These are phyloP conservation scores for Biston betularia DNA, from an alignment of 2,888 invertebrate species.

Conservation along the genomic window DNA sequence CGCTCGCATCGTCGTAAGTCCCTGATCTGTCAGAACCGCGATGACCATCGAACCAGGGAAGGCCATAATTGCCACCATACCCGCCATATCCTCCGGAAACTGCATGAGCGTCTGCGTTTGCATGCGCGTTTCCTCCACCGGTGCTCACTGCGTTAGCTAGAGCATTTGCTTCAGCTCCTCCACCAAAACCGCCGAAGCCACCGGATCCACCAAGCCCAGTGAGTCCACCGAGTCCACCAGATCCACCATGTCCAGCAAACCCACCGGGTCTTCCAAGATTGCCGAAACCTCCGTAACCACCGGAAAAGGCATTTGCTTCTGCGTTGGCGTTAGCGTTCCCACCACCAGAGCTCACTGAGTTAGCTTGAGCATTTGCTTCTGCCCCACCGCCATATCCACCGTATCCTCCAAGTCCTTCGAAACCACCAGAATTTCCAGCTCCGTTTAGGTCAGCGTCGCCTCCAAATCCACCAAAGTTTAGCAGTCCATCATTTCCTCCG, in stretches of 20 bases:
- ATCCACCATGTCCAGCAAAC: background rate
- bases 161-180: slow-evolving; percentile 41
- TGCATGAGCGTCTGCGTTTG: slow-evolving; percentile 8
- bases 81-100: slow-evolving; percentile 28
- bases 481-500: background rate
- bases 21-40: slow-evolving; percentile 7
- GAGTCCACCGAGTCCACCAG: slow-evolving; percentile 22
- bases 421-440: background rate
- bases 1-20: background rate
- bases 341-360: slow-evolving; percentile 22
- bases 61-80: slow-evolving; percentile 7
- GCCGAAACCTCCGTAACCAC: background rate
- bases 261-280: background rate
- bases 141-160: slow-evolving; percentile 20
- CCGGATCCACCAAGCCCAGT: slow-evolving; percentile 14
- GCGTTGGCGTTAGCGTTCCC: slow-evolving; percentile 18
- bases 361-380: slow-evolving; percentile 21
- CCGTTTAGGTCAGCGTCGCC: background rate
- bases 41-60: slow-evolving; percentile 3
- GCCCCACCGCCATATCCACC: slow-evolving; percentile 26
- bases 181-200: slow-evolving; percentile 40
- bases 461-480: background rate
- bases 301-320: slow-evolving; percentile 23
- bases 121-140: slow-evolving; percentile 4
- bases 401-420: background rate